Conservation (phyloP, 30 jellyfish, hydroid and myxozoan species). For the Cassiopea andromeda region DNA sequence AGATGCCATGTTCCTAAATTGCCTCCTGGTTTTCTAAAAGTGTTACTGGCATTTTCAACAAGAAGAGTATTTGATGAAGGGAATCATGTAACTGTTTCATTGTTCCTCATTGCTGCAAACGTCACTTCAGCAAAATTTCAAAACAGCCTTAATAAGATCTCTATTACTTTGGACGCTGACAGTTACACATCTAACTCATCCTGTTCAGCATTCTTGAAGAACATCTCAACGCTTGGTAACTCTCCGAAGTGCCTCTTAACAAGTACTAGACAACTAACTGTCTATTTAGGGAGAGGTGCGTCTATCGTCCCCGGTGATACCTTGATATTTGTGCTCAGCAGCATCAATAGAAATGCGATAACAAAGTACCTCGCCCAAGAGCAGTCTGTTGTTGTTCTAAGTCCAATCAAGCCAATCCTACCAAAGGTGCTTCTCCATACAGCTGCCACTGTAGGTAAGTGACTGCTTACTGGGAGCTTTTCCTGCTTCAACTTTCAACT, state of each 20-base stretch:
- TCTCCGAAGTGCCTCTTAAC: slow-evolving; percentile 21
- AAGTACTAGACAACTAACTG: not conserved
- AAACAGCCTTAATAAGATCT: slow-evolving; percentile 10
- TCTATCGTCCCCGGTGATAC: slow-evolving; percentile 23
- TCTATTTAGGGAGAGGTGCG: slow-evolving; percentile 25
- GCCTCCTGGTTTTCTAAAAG: not conserved
- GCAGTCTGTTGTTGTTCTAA: not conserved
- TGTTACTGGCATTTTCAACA: slow-evolving; percentile 41
- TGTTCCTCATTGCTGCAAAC: slow-evolving; percentile 21
- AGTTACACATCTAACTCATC: not conserved
- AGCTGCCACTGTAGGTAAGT: slow-evolving; percentile 48
- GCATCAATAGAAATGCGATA: slow-evolving; percentile 23
- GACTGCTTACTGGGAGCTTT: not conserved
- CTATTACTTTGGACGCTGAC: slow-evolving; percentile 4
- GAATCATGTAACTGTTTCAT: slow-evolving; percentile 2
- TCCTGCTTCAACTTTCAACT: not conserved
- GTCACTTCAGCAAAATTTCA: slow-evolving; percentile 13
- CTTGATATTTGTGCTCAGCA: not conserved
- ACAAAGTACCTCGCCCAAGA: slow-evolving; percentile 29
- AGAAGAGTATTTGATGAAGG: not conserved
- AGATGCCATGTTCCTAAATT: slow-evolving; percentile 43
- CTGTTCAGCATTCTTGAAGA: slow-evolving; percentile 23
- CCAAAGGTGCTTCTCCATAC: slow-evolving; percentile 29
- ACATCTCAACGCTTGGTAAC: slow-evolving; percentile 25
- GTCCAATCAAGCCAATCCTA: slow-evolving; percentile 12